Evolutionary conservation across 2,113 vertebrate genomes (phyloP), one percentile per base, ranked within the genome.

Genomic region (Gallinago paraguaiae): DNA sequence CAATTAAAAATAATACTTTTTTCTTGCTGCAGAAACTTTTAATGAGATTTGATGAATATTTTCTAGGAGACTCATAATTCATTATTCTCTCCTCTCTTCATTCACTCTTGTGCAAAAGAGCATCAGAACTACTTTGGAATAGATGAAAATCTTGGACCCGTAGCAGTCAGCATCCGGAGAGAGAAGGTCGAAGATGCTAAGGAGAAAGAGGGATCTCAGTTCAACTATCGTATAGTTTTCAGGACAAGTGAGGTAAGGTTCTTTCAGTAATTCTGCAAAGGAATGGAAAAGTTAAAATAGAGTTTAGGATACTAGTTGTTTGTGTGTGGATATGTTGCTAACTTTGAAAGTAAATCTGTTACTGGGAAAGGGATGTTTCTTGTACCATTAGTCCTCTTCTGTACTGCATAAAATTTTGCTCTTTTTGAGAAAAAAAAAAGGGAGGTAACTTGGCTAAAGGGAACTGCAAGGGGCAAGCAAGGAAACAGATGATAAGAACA

Each of bases 71-170:
- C 45, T 85, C 30, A 59, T 31, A 17, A 18, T 95, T 94, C 51
- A 48, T 43, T 92, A 30, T 61, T 86, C 76, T 87, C 37, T 91
- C 85, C 13, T 67, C 75, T 83, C 90, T 90, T 82, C 9, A 56
- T 57, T 75, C 39, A 53, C 31, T 95, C 28, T 57, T 86, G 35
- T 63, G 10, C 53, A 95, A 90, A 97, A 99, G 99, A 99, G 35
- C 99, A 99, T 97, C 99, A 99, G 95, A 99, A 99, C 98, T 99
- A 99, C 96, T 99, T 99, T 61, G 99, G 99, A 51, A 98, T 99
- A 45, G 99, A 99, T 93, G 99, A 99, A 84, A 98, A 99, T 97
- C 98, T 99, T 70, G 99, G 99, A 57, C 99, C 99, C 0, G 99
- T 99, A 95, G 99, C 99, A 6, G 98, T 99, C 71, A 99, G 99